Percentiles rank a stretch among this genome's conserved stretches.
Conservation (phyloP, 2,888 invertebrate species). For the Pachymerium ferrugineum region DNA sequence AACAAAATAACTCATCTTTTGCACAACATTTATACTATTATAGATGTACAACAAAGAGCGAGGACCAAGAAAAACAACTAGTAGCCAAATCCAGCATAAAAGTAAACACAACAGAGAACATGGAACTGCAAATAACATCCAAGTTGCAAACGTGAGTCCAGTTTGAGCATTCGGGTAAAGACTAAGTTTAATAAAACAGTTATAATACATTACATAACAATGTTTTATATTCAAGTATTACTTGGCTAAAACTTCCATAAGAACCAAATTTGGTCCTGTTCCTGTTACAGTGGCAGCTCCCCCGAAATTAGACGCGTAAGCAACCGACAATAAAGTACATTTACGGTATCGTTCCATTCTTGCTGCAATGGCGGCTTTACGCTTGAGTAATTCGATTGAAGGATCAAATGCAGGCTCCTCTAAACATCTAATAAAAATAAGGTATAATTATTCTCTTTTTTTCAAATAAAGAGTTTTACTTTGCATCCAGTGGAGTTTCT, state of each 20-base stretch:
- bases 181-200: neutral
- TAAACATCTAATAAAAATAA: too few species aligned
- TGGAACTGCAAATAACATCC: constrained; percentile 80
- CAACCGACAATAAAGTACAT: constrained; percentile 37
- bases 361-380: neutral
- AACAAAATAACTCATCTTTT: neutral
- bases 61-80: constrained; percentile 43
- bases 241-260: constrained; percentile 43
- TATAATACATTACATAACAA: neutral
- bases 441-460: too few species aligned
- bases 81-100: constrained; percentile 70
- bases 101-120: constrained; percentile 72
- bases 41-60: neutral
- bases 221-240: neutral
- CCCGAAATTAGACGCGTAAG: constrained; percentile 48
- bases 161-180: constrained; percentile 43
- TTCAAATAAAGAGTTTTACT: too few species aligned
- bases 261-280: constrained; percentile 48
- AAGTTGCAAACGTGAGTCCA: constrained; percentile 70
- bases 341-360: neutral
- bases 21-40: neutral
- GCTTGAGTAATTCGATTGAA: neutral
- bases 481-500: too few species aligned
- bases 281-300: constrained; percentile 49
- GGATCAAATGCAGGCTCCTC: neutral